Conservation (phyloP, 2,113 vertebrate species). For the Mastomys coucha region DNA sequence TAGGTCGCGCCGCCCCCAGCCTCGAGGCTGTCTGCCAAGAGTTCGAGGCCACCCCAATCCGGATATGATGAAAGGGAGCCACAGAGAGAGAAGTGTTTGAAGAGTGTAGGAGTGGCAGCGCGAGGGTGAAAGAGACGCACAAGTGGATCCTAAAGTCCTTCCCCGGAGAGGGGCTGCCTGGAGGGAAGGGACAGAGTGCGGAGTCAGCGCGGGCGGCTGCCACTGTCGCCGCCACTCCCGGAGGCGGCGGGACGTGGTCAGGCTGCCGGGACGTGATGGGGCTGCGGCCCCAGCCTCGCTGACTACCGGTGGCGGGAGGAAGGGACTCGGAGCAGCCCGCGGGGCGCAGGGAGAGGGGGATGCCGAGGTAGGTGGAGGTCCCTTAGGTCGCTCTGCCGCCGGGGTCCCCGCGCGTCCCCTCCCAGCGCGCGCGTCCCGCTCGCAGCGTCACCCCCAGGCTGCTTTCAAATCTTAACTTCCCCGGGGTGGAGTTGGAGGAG, state of each 20-base stretch:
- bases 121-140: not conserved
- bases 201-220: not conserved
- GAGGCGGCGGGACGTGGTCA: slow-evolving; percentile 25
- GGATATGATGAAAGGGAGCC: slow-evolving; percentile 92
- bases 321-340: not conserved
- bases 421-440: no score
- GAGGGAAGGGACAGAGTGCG: slow-evolving; percentile 55
- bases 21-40: slow-evolving; percentile 70
- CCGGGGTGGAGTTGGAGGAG: slow-evolving; percentile 61
- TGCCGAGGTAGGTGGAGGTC: slow-evolving; percentile 53
- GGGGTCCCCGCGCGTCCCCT: not conserved
- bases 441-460: not conserved
- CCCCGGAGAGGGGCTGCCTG: not conserved
- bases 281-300: not conserved
- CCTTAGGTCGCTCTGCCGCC: not conserved
- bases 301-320: slow-evolving; percentile 54
- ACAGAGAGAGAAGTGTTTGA: slow-evolving; percentile 59
- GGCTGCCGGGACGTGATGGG: slow-evolving; percentile 9
- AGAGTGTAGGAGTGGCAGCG: slow-evolving; percentile 76
- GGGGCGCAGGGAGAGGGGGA: not conserved
- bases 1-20: slow-evolving; percentile 71
- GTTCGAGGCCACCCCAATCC: slow-evolving; percentile 87
- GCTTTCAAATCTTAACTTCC: slow-evolving; percentile 76
- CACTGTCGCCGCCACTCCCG: not conserved
- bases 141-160: not conserved